phyloP scores from a whole-genome alignment of 2,888 invertebrate genomes.

The Latrodectus elegans region DNA sequence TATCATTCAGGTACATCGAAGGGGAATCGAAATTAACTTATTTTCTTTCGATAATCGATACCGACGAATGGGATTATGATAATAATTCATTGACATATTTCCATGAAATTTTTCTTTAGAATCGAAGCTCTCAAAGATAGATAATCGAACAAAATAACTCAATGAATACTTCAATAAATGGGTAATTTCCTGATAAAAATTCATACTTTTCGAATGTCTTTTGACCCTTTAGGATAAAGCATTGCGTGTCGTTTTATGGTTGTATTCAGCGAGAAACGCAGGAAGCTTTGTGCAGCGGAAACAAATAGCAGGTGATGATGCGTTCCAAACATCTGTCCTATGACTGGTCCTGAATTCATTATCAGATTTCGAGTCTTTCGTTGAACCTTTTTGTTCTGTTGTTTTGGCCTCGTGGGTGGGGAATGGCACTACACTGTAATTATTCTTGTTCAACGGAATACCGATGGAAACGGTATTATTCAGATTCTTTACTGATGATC shows the following conservation, averaged over 20 bases:
- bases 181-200: not conserved
- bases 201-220: slow-evolving; percentile 19
- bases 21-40: too few relatives aligned
- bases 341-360: slow-evolving; percentile 34
- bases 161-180: too few relatives aligned
- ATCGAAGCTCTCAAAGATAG: too few relatives aligned
- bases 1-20: too few relatives aligned
- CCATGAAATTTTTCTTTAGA: too few relatives aligned
- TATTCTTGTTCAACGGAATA: too few relatives aligned
- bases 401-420: not conserved
- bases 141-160: too few relatives aligned
- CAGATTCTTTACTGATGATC: too few relatives aligned
- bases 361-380: slow-evolving; percentile 14
- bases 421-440: not conserved
- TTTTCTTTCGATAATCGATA: too few relatives aligned
- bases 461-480: too few relatives aligned
- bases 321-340: slow-evolving; percentile 18
- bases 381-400: slow-evolving; percentile 24
- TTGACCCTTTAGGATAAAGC: slow-evolving; percentile 4
- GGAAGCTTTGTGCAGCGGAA: slow-evolving; percentile 8
- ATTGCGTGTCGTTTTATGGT: slow-evolving; percentile 29
- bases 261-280: not conserved
- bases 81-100: too few relatives aligned
- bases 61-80: too few relatives aligned
- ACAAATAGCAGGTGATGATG: slow-evolving; percentile 16